A percentile compares a stretch with the other conserved stretches of the same genome.
Conservation (phyloP, 1,140 invertebrate genomes). For the Nixonia krombeini region DNA sequence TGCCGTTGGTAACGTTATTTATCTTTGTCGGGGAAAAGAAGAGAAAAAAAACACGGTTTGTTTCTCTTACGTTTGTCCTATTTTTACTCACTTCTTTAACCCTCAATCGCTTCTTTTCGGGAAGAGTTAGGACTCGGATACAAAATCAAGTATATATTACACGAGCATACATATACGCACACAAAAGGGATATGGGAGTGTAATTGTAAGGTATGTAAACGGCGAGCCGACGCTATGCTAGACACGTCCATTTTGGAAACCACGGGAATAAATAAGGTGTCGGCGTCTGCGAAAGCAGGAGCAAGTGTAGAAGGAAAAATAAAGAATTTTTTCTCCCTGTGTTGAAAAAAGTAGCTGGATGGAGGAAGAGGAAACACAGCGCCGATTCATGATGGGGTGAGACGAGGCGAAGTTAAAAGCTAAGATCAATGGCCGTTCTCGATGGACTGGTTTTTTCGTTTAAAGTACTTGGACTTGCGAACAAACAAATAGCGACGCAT, state of each 20-base stretch:
- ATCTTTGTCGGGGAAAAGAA: too few species aligned
- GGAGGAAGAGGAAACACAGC: constrained; percentile 10
- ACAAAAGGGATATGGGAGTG: too few species aligned
- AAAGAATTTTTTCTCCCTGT: constrained; percentile 21
- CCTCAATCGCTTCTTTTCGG: constrained; percentile 1
- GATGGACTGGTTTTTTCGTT: constrained; percentile 33
- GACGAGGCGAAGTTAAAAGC: constrained; percentile 39
- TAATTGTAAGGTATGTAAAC: constrained; percentile 15
- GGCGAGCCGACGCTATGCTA: constrained; percentile 8
- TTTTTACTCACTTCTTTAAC: background rate
- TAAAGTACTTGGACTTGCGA: constrained; percentile 33
- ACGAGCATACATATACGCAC: background rate
- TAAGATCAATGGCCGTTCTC: constrained; percentile 36
- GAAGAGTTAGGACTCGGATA: background rate
- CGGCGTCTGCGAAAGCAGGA: constrained; percentile 11
- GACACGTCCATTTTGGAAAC: constrained; percentile 22
- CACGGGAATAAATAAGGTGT: constrained; percentile 14
- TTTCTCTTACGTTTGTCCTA: background rate
- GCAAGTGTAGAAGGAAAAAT: constrained; percentile 15
- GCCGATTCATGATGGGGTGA: constrained; percentile 11
- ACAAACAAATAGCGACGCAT: constrained; percentile 29
- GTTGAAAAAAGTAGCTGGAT: constrained; percentile 16
- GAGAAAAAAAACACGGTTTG: background rate
- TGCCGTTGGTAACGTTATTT: background rate
- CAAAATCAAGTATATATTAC: background rate